Conservation (phyloP, 2,888 invertebrate genomes). For the Apamea crenata region DNA sequence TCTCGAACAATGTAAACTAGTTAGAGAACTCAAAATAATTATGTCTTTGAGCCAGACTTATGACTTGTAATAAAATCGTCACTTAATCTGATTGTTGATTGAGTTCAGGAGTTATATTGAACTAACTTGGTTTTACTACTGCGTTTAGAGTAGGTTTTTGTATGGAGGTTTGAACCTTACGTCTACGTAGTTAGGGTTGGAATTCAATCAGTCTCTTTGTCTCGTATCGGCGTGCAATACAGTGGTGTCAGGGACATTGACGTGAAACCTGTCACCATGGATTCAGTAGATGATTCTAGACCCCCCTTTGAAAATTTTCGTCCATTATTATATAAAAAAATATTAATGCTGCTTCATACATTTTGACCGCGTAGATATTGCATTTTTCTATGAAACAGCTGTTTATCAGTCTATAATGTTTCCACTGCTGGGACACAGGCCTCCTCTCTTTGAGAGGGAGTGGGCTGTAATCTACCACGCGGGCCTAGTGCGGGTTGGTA, state of each 20-base stretch:
- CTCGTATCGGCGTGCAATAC: not conserved
- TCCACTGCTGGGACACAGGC: too few relatives aligned
- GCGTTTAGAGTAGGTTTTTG: not conserved
- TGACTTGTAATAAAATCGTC: slow-evolving; percentile 25
- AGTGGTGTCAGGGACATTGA: not conserved
- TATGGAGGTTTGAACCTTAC: not conserved
- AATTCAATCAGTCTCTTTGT: not conserved
- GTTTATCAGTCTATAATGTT: not conserved
- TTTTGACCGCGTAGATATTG: not conserved
- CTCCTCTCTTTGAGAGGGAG: too few relatives aligned
- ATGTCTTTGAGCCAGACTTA: slow-evolving; percentile 6
- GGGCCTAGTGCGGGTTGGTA: not conserved
- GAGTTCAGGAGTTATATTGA: slow-evolving; percentile 13
- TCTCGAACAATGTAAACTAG: slow-evolving; percentile 35
- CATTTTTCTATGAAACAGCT: too few relatives aligned
- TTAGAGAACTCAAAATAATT: slow-evolving; percentile 29
- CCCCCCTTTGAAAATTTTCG: too few relatives aligned
- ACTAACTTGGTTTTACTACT: slow-evolving; percentile 10
- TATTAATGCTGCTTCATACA: not conserved
- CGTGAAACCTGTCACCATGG: not conserved
- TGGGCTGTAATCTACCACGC: too few relatives aligned
- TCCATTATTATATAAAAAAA: too few relatives aligned
- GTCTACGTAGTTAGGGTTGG: not conserved
- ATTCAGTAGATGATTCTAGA: not conserved
- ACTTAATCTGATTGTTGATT: slow-evolving; percentile 22